Evolutionary conservation across 2,113 vertebrate species (phyloP).

Genomic region (Tylochromis polylepis): DNA sequence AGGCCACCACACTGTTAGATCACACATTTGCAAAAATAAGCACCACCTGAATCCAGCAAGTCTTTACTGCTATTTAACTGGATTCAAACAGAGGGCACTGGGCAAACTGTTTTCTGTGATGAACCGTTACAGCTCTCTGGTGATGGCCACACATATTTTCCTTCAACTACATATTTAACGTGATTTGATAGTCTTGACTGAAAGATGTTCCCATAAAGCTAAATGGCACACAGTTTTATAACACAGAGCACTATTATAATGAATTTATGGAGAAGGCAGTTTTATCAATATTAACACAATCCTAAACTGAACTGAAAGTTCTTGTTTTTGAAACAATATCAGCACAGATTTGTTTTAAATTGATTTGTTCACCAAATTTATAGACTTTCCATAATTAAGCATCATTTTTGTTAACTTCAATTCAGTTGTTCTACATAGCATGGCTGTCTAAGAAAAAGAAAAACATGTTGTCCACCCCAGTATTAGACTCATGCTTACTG

Average conservation of each 20-base stretch:
- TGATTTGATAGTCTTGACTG: not conserved
- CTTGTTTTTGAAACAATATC: not conserved
- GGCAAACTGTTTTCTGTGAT: not conserved
- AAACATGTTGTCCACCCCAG: not conserved
- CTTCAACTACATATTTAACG: not conserved
- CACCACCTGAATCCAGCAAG: not conserved
- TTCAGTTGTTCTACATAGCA: not conserved
- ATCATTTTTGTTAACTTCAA: not conserved
- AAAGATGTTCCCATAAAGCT: not conserved
- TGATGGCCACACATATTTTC: not conserved
- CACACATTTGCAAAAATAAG: not conserved
- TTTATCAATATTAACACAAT: not conserved
- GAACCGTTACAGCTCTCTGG: not conserved
- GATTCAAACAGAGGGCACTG: not conserved
- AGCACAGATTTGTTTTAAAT: not conserved
- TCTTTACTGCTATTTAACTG: not conserved
- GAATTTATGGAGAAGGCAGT: not conserved
- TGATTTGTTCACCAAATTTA: not conserved
- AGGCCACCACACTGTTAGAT: not conserved
- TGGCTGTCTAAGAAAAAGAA: not conserved
- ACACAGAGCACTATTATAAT: not conserved
- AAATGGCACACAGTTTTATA: not conserved
- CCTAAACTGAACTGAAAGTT: not conserved
- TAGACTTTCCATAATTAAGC: not conserved
- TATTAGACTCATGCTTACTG: conserved; percentile 70